Evolutionary conservation across 2,797 vertebrate genomes (phyloP).

Genomic region (Rhinogobio ventralis): DNA sequence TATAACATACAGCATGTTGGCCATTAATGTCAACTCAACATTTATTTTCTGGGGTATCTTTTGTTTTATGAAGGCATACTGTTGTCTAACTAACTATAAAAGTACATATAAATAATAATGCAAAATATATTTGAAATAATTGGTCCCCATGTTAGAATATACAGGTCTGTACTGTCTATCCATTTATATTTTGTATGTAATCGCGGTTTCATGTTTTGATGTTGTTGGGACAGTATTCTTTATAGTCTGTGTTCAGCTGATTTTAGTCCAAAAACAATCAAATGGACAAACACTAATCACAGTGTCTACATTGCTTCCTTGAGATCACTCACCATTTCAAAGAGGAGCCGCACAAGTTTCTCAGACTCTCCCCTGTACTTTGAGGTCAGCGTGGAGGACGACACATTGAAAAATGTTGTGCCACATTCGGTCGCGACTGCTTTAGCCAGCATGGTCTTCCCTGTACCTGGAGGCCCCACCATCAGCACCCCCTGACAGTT

Average conservation of each 20-base stretch:
- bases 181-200: not conserved
- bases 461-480: constrained; percentile 97
- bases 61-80: not conserved
- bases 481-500: constrained; percentile 90
- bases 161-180: not conserved
- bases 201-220: not conserved
- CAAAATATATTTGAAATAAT: not conserved
- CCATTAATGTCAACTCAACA: not conserved
- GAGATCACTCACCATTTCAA: constrained; percentile 91
- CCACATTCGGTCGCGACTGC: constrained; percentile 98
- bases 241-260: not conserved
- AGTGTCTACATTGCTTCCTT: not conserved
- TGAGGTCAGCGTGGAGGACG: constrained; percentile 94
- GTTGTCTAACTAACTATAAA: not conserved
- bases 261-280: not conserved
- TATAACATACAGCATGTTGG: not conserved
- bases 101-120: not conserved
- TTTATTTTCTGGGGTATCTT: not conserved
- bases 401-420: constrained; percentile 97
- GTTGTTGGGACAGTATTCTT: not conserved
- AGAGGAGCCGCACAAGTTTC: constrained; percentile 95
- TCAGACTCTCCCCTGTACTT: constrained; percentile 98
- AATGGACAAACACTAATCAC: not conserved
- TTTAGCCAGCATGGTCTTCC: constrained; percentile 98
- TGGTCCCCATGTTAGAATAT: not conserved